Base-by-base conservation (phyloP, 2,888 invertebrate genomes). In the Yponomeuta cagnagella region DNA sequence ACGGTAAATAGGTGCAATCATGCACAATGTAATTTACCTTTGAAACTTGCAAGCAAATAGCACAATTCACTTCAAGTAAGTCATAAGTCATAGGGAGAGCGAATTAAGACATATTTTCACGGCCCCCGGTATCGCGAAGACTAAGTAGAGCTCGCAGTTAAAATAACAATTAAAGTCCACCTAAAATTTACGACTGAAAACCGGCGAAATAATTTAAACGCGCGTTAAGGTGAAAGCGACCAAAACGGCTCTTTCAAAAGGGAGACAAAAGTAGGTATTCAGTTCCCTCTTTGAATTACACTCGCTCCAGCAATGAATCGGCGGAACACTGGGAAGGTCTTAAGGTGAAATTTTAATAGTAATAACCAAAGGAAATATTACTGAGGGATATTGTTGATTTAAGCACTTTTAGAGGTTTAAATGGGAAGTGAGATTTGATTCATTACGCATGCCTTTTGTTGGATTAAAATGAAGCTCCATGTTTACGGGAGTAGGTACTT, bases 141-240 rank as follows among this genome's bases (percentile, higher is more conserved):
- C 88, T 86, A 87, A 86, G 88, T 89, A 86, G 85, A 87, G 86
- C 85, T 89, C 87, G 90, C 92, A 91, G 90, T 92, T 90, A 92
- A 91, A 92, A 89, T 90, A 90, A 92, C 90, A 92, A 92, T 92
- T 92, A 92, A 92, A 92, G 91, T 92, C 92, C 83, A 80, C 82
- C 81, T 82, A 78, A 90, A 91, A 92, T 92, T 92, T 92, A 92
- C 88, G 92, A 89, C 90, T 90, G 82, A 82, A 87, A 90, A 90
- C 89, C 85, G 89, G 85, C 81, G 85, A 89, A 91, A 90, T 90
- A 88, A 90, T 90, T 90, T 86, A 86, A 89, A 85, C 85, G 84
- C 80, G 85, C 83, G 78, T 78, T 81, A 81, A 81, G 85, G 86
- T 79, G 82, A 81, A 82, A 80, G 82, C 86, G 81, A 83, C 80